Conservation (phyloP, 2,113 vertebrate species). For the Lycocorax pyrrhopterus region DNA sequence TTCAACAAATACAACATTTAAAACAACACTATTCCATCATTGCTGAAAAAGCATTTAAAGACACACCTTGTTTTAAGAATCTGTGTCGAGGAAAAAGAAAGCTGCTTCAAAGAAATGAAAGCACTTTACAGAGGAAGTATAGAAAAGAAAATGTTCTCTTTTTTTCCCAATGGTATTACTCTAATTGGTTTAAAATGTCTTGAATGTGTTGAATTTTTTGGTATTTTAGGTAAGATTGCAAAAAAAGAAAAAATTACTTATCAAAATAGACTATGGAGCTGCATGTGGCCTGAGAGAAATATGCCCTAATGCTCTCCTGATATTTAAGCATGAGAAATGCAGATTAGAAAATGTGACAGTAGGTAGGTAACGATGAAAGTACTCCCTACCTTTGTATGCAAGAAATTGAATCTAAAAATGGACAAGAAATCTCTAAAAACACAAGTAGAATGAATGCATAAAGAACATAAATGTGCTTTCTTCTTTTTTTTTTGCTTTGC, state of each 20-base stretch:
- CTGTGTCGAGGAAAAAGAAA: background rate
- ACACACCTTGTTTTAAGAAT: background rate
- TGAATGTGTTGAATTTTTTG: background rate
- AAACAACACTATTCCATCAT: background rate
- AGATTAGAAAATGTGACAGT: background rate
- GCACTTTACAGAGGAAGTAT: background rate
- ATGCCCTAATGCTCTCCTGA: background rate
- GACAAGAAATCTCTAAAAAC: background rate
- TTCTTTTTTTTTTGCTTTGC: background rate
- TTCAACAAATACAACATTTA: background rate
- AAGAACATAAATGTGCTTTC: background rate
- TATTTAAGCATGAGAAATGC: background rate
- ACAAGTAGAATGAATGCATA: background rate
- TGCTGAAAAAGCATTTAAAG: background rate
- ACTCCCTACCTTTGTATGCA: background rate
- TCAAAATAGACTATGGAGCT: background rate
- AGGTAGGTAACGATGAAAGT: background rate
- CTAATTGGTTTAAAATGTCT: background rate
- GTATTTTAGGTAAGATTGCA: background rate
- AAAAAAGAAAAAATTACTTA: background rate
- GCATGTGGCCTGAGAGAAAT: background rate
- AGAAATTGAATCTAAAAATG: background rate
- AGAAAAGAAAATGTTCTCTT: background rate
- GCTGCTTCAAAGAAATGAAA: background rate
- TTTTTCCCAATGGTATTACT: background rate